Evolutionary conservation across 1,140 invertebrate species (phyloP).

Genomic region (Homarus americanus): DNA sequence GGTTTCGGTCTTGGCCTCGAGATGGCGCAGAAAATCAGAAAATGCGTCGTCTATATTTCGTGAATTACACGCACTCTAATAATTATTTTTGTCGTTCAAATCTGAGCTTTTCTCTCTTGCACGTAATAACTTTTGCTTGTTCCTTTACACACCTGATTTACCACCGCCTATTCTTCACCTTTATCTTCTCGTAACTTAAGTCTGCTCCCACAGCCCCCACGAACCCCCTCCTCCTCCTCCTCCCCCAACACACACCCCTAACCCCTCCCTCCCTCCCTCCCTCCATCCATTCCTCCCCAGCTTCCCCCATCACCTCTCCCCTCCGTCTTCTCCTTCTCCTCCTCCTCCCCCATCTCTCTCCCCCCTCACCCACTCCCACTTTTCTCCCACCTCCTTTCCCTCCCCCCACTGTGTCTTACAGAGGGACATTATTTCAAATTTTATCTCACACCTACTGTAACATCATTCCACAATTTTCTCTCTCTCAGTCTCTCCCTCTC

Average conservation of each 20-base stretch:
- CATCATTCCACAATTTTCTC: constrained; percentile 22
- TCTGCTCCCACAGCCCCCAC: constrained; percentile 27
- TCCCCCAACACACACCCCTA: background rate
- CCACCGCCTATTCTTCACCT: constrained; percentile 62
- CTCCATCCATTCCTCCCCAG: background rate
- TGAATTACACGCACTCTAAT: constrained; percentile 47
- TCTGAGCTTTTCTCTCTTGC: constrained; percentile 65
- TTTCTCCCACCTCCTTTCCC: background rate
- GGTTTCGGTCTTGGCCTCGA: too few species aligned
- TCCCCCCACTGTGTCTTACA: constrained; percentile 21
- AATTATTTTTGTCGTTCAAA: constrained; percentile 55
- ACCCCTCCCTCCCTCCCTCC: background rate
- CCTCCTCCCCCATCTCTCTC: background rate
- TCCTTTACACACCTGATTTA: constrained; percentile 70
- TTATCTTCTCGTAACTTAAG: constrained; percentile 68
- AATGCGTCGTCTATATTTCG: constrained; percentile 28
- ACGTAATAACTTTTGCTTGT: constrained; percentile 59
- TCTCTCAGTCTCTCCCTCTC: background rate
- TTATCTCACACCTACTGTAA: constrained; percentile 45
- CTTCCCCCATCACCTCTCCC: constrained; percentile 1
- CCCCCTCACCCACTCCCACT: background rate
- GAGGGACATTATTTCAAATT: constrained; percentile 62
- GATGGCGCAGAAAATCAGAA: constrained; percentile 40
- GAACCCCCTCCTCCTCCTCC: background rate
- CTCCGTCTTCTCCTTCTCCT: constrained; percentile 14